phyloP scores from a whole-genome alignment of 2,797 vertebrate species.

The Melanotaenia pygmaea region DNA sequence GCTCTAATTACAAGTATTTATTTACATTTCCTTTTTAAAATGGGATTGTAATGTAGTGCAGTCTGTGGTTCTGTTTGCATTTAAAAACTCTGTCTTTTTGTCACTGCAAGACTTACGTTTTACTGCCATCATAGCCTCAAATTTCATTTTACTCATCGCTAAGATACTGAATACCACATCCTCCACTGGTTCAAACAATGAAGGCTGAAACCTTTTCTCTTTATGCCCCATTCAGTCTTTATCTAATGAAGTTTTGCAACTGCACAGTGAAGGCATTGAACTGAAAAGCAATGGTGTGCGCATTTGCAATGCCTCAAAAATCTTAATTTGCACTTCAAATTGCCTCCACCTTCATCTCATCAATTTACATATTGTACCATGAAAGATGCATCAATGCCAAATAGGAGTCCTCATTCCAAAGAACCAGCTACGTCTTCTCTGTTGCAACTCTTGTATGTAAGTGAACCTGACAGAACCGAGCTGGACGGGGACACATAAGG shows the following conservation, averaged over 20 bases:
- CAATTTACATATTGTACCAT: slow-evolving; percentile 80
- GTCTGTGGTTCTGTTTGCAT: slow-evolving; percentile 25
- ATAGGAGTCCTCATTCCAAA: slow-evolving; percentile 65
- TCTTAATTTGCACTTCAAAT: slow-evolving; percentile 82
- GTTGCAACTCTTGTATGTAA: slow-evolving; percentile 36
- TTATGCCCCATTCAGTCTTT: slow-evolving; percentile 52
- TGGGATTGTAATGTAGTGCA: not conserved
- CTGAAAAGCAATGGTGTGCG: slow-evolving; percentile 69
- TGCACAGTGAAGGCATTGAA: slow-evolving; percentile 79
- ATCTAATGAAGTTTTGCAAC: slow-evolving; percentile 71
- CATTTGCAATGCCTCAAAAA: slow-evolving; percentile 73
- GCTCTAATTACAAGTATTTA: not conserved
- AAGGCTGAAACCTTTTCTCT: slow-evolving; percentile 51
- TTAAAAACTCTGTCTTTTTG: slow-evolving; percentile 19
- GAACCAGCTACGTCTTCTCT: slow-evolving; percentile 41
- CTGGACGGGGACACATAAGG: slow-evolving; percentile 11
- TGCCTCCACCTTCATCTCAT: slow-evolving; percentile 55
- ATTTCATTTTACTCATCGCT: slow-evolving; percentile 41
- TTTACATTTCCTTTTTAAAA: not conserved
- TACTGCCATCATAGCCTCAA: slow-evolving; percentile 10
- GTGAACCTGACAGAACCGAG: slow-evolving; percentile 30
- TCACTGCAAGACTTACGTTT: slow-evolving; percentile 6
- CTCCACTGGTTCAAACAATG: slow-evolving; percentile 43
- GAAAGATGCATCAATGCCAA: slow-evolving; percentile 80
- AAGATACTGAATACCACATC: slow-evolving; percentile 37